phyloP scores from a whole-genome alignment of 2,113 vertebrate species.

The Pseudonaja textilis region DNA sequence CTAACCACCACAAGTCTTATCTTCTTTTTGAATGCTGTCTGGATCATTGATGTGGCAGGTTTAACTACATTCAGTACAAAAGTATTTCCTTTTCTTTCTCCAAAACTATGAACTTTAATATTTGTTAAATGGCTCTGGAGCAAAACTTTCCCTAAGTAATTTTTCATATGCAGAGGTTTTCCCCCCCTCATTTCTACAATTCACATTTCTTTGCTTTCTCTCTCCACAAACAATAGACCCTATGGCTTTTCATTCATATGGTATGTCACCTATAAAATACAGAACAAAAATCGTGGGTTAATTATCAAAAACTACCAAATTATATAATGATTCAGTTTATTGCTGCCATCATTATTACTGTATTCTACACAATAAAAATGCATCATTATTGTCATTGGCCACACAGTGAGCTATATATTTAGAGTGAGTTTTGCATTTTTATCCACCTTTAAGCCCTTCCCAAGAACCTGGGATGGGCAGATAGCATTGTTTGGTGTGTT shows the following conservation, averaged over 20 bases:
- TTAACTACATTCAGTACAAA: not conserved
- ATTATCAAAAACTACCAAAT: not conserved
- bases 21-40: not conserved
- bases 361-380: not conserved
- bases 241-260: not conserved
- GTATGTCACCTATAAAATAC: not conserved
- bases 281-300: not conserved
- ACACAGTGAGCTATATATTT: not conserved
- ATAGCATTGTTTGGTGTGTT: no score
- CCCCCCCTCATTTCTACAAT: not conserved
- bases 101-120: not conserved
- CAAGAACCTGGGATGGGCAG: not conserved
- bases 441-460: not conserved
- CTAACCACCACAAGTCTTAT: not conserved
- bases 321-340: not conserved
- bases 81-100: not conserved
- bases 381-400: not conserved
- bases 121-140: not conserved
- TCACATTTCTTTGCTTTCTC: not conserved
- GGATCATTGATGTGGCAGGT: not conserved
- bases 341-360: not conserved
- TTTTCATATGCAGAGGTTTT: not conserved
- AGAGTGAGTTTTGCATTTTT: not conserved
- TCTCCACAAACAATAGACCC: not conserved
- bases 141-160: not conserved